These are phyloP conservation scores for Colaptes auratus DNA, from an alignment of 2,113 vertebrate genomes.

Conservation along the genomic window DNA sequence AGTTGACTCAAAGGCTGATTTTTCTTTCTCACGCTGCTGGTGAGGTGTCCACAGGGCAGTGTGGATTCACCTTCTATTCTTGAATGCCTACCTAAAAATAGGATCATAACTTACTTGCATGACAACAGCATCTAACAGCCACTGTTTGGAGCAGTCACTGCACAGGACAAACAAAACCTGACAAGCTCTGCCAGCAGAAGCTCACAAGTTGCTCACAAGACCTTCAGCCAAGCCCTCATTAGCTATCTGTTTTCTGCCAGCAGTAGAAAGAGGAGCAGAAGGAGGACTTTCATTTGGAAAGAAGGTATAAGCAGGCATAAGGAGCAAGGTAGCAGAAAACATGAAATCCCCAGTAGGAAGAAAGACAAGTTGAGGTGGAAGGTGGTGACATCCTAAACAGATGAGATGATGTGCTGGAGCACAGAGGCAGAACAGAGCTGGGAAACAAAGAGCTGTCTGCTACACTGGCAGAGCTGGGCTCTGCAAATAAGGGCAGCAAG, in stretches of 20 bases:
- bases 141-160: background rate
- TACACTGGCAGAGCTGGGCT: background rate
- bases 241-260: background rate
- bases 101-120: background rate
- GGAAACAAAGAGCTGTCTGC: background rate
- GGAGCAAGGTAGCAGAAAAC: background rate
- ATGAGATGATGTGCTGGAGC: background rate
- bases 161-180: slow-evolving; percentile 2
- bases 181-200: background rate
- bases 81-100: background rate
- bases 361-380: background rate
- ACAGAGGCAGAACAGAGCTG: background rate
- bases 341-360: background rate
- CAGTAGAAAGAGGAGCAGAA: background rate
- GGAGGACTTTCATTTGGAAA: background rate
- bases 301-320: background rate
- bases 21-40: background rate
- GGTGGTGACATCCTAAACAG: background rate
- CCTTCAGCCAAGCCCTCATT: background rate
- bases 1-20: background rate
- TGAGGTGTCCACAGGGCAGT: background rate
- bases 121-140: background rate
- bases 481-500: background rate
- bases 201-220: background rate
- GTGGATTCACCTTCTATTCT: background rate